phyloP scores from a whole-genome alignment of 2,113 vertebrate species.

The Cyprinus carpio region DNA sequence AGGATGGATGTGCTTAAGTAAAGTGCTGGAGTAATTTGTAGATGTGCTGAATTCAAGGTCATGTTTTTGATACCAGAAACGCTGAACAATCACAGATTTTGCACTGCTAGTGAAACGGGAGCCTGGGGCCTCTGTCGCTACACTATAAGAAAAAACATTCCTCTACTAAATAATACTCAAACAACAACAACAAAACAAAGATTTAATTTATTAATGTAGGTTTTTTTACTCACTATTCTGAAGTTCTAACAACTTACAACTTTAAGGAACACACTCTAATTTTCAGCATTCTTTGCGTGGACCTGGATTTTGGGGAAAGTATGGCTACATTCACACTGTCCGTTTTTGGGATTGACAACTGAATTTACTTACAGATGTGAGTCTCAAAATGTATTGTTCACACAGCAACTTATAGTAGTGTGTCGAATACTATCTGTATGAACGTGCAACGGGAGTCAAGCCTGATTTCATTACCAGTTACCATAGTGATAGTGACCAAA shows the following conservation, averaged over 20 bases:
- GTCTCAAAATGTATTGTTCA: no score
- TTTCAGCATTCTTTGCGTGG: no score
- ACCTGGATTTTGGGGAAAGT: neutral
- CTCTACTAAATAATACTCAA: neutral
- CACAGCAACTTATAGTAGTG: no score
- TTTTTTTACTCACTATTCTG: neutral
- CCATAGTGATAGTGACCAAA: no score
- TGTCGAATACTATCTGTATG: no score
- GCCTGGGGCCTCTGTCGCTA: neutral
- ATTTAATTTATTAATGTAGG: no score
- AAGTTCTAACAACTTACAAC: neutral
- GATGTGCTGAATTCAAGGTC: slow-evolving; percentile 29
- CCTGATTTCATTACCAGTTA: no score
- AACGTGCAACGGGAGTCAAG: no score
- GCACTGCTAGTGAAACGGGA: neutral
- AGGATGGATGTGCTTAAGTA: slow-evolving; percentile 13
- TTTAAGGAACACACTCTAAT: neutral
- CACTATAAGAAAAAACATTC: neutral
- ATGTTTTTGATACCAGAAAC: neutral
- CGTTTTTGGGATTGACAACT: no score
- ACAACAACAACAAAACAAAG: neutral
- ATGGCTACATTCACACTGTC: no score
- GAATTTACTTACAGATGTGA: no score
- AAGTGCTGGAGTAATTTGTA: slow-evolving; percentile 20
- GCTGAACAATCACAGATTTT: slow-evolving; percentile 5